Base-by-base conservation (phyloP, 2,797 vertebrate species). In the Sebastes alutus region DNA sequence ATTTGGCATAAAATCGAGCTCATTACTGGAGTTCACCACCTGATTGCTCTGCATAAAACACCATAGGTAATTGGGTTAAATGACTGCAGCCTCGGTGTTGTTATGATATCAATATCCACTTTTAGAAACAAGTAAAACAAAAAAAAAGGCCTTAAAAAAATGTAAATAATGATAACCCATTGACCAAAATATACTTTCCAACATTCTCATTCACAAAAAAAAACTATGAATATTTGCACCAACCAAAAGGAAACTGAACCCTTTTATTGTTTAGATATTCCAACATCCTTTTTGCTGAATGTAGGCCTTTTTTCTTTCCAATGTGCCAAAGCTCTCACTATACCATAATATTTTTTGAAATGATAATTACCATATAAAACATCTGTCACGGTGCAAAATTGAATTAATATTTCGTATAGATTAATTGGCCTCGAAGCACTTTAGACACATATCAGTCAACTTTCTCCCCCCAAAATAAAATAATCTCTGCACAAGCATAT, bases 1-100 rank as follows among this genome's bases (percentile, higher is more conserved):
- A 99, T 97, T 97, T 97, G 96, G 97, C 97, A 98, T 98, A 98
- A 98, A 99, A 98, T 98, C 97, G 96, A 97, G 97, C 97, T 99
- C 96, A 98, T 98, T 98, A 98, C 96, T 91, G 93, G 95, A 97
- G 97, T 97, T 97, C 97, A 96, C 93, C 96, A 96, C 96, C 97
- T 97, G 97, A 97, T 97, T 97, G 96, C 96, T 97, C 96, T 96
- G 97, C 97, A 96, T 97, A 97, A 97, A 97, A 97, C 95, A 96
- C 96, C 96, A 94, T 95, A 95, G 96, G 95, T 97, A 98, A 98
- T 98, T 97, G 97, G 96, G 97, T 98, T 96, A 96, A 96, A 95
- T 89, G 94, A 90, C 90, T 92, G 93, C 87, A 14, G 90, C 88
- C 81, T 94, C 92, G 77, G 83, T 93, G 82, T 82, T 91, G 87